These are phyloP conservation scores for Oscheius sp. DNA, from an alignment of 2,888 invertebrate genomes.

Conservation along the genomic window DNA sequence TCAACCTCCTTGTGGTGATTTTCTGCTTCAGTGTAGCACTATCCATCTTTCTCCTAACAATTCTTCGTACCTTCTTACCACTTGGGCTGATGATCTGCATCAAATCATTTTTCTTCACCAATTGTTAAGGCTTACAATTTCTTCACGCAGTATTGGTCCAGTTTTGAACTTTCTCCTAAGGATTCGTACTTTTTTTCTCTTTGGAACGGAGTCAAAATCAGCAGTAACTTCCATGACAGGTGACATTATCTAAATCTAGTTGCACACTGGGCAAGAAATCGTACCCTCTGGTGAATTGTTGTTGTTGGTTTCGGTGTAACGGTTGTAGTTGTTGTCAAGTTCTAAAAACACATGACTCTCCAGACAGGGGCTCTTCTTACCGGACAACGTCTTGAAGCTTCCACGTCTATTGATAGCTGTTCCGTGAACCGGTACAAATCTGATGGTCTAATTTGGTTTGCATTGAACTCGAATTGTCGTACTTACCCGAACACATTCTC, in stretches of 20 bases:
- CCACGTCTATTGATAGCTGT: slow-evolving; percentile 61
- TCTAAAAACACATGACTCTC: too few relatives aligned
- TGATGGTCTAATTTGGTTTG: slow-evolving; percentile 48
- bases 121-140: slow-evolving; percentile 8
- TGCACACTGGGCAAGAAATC: not conserved
- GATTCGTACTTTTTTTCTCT: slow-evolving; percentile 11
- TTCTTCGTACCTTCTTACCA: slow-evolving; percentile 17
- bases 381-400: slow-evolving; percentile 58
- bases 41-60: not conserved
- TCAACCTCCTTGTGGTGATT: not conserved
- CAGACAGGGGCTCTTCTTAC: not conserved
- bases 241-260: not conserved
- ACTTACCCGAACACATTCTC: slow-evolving; percentile 67
- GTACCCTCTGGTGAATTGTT: not conserved
- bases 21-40: not conserved
- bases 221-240: not conserved
- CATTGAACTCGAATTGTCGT: slow-evolving; percentile 1
- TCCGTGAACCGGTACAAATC: slow-evolving; percentile 60
- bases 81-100: slow-evolving; percentile 5
- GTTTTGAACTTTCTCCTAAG: slow-evolving; percentile 7
- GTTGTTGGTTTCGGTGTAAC: slow-evolving; percentile 21
- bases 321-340: slow-evolving; percentile 35
- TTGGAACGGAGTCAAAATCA: not conserved
- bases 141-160: slow-evolving; percentile 3
- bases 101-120: not conserved